phyloP scores from a whole-genome alignment of 2,797 vertebrate genomes.

The Urosaurus nigricauda region DNA sequence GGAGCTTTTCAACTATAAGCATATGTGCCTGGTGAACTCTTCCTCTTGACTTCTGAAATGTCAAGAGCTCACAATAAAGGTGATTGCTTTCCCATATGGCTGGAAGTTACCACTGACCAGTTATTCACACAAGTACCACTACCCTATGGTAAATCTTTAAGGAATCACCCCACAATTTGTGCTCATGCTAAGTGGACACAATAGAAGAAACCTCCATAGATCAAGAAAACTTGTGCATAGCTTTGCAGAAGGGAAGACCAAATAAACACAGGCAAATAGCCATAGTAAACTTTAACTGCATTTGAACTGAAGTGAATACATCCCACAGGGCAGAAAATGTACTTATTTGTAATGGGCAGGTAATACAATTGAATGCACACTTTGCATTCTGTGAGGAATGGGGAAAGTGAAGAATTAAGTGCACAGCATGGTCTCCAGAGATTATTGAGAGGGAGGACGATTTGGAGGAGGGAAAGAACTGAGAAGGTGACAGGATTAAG shows the following conservation, averaged over 20 bases:
- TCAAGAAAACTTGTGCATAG: neutral
- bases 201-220: neutral
- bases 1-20: neutral
- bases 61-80: neutral
- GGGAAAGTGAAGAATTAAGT: slow-evolving; percentile 57
- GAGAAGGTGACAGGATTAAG: slow-evolving; percentile 68
- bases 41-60: neutral
- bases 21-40: neutral
- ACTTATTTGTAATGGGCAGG: slow-evolving; percentile 62
- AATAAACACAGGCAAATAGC: slow-evolving; percentile 17
- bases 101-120: neutral
- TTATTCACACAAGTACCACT: neutral
- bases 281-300: neutral
- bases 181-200: neutral
- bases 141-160: neutral
- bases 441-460: slow-evolving; percentile 49
- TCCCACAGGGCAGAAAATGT: slow-evolving; percentile 41
- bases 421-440: slow-evolving; percentile 23
- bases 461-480: slow-evolving; percentile 43
- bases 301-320: neutral
- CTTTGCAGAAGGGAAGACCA: neutral
- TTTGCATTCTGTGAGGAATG: slow-evolving; percentile 34
- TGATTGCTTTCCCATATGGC: neutral
- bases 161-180: neutral
- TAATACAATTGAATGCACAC: slow-evolving; percentile 63